These are phyloP conservation scores for Sciurus niger DNA, from an alignment of 2,113 vertebrate species.

Conservation along the genomic window DNA sequence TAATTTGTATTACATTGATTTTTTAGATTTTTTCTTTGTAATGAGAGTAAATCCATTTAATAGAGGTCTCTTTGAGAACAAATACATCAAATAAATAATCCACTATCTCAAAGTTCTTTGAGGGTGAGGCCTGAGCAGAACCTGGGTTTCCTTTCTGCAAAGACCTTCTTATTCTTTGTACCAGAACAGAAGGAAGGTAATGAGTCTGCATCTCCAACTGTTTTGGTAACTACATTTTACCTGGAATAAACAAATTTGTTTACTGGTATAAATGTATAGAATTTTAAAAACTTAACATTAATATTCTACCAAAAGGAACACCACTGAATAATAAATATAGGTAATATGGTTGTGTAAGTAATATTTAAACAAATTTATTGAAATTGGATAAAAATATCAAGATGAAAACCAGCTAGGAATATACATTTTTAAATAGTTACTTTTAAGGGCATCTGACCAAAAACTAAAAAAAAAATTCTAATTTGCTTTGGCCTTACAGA, in stretches of 20 bases:
- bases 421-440: not conserved
- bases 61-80: conserved; percentile 3
- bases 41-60: conserved; percentile 19
- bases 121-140: not conserved
- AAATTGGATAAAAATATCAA: conserved; percentile 23
- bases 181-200: not conserved
- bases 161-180: not conserved
- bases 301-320: not conserved
- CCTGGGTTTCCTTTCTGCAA: not conserved
- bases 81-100: not conserved
- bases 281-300: not conserved
- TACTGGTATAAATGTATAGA: conserved; percentile 6
- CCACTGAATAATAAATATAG: not conserved
- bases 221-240: not conserved
- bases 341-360: not conserved
- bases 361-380: not conserved
- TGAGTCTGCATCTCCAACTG: not conserved
- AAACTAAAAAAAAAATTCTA: not conserved
- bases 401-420: not conserved
- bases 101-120: not conserved
- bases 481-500: conserved; percentile 23
- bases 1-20: conserved; percentile 14
- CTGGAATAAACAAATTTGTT: not conserved
- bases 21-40: not conserved
- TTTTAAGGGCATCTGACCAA: not conserved